Conservation (phyloP, 2,888 invertebrate species). For the Tinea pellionella region DNA sequence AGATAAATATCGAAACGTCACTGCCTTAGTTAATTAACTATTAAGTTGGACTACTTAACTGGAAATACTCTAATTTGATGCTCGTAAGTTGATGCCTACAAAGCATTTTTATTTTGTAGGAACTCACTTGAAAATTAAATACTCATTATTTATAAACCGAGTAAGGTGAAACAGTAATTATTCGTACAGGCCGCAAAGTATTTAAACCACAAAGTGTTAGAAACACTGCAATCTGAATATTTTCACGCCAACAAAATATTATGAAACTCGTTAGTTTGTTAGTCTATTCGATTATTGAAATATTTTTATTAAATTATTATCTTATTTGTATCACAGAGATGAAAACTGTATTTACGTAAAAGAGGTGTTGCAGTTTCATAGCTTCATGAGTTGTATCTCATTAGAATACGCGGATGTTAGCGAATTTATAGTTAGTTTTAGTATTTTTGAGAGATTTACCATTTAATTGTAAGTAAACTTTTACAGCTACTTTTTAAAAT, state of each 20-base stretch:
- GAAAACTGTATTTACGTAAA: neutral
- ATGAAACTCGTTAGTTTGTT: neutral
- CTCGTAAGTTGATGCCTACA: neutral
- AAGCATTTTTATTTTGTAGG: neutral
- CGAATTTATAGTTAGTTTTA: constrained; percentile 62
- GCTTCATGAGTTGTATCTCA: constrained; percentile 49
- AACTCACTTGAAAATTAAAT: constrained; percentile 35
- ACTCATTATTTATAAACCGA: constrained; percentile 61
- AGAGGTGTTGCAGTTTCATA: neutral
- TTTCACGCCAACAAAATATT: too few relatives aligned
- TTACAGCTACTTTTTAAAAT: constrained; percentile 58
- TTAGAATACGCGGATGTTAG: constrained; percentile 63
- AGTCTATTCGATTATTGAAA: neutral
- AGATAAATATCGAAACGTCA: neutral
- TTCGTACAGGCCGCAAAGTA: neutral
- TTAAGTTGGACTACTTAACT: neutral
- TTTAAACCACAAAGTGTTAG: neutral
- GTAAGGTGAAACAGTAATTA: neutral
- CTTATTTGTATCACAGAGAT: neutral
- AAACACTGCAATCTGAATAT: too few relatives aligned
- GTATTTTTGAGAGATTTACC: constrained; percentile 64
- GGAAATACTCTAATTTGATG: neutral
- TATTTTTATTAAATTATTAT: neutral
- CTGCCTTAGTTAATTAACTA: constrained; percentile 7
- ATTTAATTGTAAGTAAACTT: constrained; percentile 52